Base-by-base conservation (phyloP, 2,113 vertebrate species). In the Mesitornis unicolor region DNA sequence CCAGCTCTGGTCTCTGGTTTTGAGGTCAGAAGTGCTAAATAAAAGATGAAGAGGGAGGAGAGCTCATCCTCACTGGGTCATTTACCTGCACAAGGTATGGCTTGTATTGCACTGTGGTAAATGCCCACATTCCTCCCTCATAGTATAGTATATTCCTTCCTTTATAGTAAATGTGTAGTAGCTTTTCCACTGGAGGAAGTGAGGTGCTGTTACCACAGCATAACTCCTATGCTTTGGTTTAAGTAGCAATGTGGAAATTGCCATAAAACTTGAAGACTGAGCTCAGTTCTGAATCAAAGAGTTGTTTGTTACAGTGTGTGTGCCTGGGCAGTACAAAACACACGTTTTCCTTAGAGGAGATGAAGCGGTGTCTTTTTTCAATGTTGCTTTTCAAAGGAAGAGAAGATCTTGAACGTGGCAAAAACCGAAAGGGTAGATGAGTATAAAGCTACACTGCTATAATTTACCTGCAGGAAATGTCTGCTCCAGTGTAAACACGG, bases 271-370 rank as follows among this genome's bases (percentile, higher is more conserved):
- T 61, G n/a, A 54, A 90, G n/a, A 7, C 12, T 15, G 45, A 82
- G 42, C 19, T n/a, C 38, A 22, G 26, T 59, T 85, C 65, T 71
- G 65, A 75, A n/a, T 40, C 17, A 45, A 33, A 42, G 29, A 47
- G 33, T 40, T 40, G 18, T 10, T 84, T 79, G 56, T 82, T n/a
- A 6, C 43, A 65, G 33, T 11, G 25, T 35, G 11, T 24, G 18
- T 80, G 25, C 31, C 61, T 28, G 51, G 12, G 31, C n/a, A 57
- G 42, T 35, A 53, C 28, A 40, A 40, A 67, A 17, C 7, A 2
- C 1, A 0, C 3, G 0, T 89, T 89, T 73, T 45, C 28, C 47
- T 31, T 57, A 21, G 28, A 4, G 24, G 31, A 8, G 42, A 8
- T 61, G 48, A 43, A 42, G 16, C 11, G 18, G 54, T 68, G 12